Conservation (phyloP, 2,888 invertebrate genomes). For the Cosmorhoe ocellata region DNA sequence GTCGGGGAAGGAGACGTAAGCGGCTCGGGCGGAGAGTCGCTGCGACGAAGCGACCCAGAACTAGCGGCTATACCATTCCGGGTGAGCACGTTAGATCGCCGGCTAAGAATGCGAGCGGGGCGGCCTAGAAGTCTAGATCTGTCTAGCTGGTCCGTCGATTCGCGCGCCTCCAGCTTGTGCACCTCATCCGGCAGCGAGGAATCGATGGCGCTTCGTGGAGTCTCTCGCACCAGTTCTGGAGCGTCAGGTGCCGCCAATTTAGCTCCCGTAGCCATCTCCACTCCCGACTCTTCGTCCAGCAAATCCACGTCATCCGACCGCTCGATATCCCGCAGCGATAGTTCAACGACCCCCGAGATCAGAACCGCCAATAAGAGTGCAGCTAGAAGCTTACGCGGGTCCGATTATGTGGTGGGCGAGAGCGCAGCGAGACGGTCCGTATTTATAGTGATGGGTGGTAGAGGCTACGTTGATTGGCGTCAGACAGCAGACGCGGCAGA, state of each 20-base stretch:
- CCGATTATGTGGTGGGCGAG: slow-evolving; percentile 68
- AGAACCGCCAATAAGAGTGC: slow-evolving; percentile 54
- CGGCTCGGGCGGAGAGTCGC: slow-evolving; percentile 87
- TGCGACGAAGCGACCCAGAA: slow-evolving; percentile 92
- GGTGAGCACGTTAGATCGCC: slow-evolving; percentile 90
- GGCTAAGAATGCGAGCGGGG: slow-evolving; percentile 91
- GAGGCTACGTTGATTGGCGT: slow-evolving; percentile 94
- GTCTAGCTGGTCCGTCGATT: slow-evolving; percentile 94
- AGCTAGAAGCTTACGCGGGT: slow-evolving; percentile 66
- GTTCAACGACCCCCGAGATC: slow-evolving; percentile 47
- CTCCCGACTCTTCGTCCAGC: slow-evolving; percentile 68
- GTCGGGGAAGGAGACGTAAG: slow-evolving; percentile 89
- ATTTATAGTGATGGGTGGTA: slow-evolving; percentile 92
- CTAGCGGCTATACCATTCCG: slow-evolving; percentile 91
- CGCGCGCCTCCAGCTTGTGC: slow-evolving; percentile 90
- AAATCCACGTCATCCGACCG: slow-evolving; percentile 71
- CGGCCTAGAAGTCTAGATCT: slow-evolving; percentile 91
- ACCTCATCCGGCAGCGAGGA: slow-evolving; percentile 94
- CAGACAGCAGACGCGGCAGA: slow-evolving; percentile 86
- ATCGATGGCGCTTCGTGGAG: slow-evolving; percentile 88
- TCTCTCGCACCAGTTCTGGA: slow-evolving; percentile 89
- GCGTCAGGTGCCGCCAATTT: slow-evolving; percentile 85
- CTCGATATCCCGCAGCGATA: slow-evolving; percentile 63
- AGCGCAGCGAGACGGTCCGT: slow-evolving; percentile 86
- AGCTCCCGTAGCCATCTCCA: slow-evolving; percentile 78